Evolutionary conservation across 2,113 vertebrate genomes (phyloP).

Genomic region (Aramus guarauna): DNA sequence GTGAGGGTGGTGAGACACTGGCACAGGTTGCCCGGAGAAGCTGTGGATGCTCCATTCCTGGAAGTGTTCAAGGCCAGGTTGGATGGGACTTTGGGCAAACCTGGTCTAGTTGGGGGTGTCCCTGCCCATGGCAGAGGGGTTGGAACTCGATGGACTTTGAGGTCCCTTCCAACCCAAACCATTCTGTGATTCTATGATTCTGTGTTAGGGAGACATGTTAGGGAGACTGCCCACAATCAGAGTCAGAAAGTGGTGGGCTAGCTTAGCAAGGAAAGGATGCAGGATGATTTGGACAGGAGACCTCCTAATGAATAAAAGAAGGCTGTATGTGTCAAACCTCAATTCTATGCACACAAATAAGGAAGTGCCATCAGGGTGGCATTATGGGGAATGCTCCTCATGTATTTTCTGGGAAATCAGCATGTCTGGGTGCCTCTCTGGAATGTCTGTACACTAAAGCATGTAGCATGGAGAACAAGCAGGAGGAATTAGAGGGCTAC

Average conservation of each 20-base stretch:
- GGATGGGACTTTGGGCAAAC: no score
- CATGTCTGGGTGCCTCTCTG: background rate
- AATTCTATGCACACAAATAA: background rate
- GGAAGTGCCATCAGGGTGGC: background rate
- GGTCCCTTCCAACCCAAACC: no score
- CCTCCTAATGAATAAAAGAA: background rate
- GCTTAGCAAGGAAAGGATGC: background rate
- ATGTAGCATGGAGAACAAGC: fast-evolving
- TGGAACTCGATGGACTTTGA: no score
- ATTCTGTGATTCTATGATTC: no score
- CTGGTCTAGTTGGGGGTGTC: no score
- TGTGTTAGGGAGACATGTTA: background rate
- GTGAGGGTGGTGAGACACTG: no score
- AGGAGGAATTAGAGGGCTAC: background rate
- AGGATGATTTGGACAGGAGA: background rate
- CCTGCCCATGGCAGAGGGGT: no score
- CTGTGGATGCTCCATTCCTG: no score
- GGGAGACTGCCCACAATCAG: background rate
- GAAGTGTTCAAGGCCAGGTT: no score
- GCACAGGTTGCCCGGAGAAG: no score
- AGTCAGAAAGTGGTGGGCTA: background rate
- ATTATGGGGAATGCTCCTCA: background rate
- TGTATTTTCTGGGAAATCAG: background rate
- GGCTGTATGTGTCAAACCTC: background rate
- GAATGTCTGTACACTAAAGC: background rate